Conservation (phyloP, 2,113 vertebrate genomes). For the Mungos mungo region DNA sequence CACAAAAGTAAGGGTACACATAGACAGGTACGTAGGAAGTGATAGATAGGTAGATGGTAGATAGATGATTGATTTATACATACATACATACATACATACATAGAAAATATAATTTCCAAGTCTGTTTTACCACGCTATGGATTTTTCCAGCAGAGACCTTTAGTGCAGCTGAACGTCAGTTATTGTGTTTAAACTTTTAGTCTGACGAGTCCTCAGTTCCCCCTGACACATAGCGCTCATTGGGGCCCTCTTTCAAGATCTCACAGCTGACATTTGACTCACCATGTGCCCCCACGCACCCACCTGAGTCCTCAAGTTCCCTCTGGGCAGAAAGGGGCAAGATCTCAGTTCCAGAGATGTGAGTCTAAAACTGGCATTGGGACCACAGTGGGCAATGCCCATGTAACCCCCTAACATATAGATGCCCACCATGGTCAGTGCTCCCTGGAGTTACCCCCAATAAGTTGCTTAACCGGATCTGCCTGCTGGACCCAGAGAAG, state of each 20-base stretch:
- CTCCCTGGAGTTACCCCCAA: neutral
- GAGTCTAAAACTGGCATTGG: rapidly evolving
- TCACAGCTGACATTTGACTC: neutral
- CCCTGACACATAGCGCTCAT: rapidly evolving
- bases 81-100: neutral
- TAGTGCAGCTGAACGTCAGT: neutral
- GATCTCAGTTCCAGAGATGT: rapidly evolving
- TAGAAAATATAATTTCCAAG: neutral
- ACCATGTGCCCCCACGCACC: rapidly evolving
- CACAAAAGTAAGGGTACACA: neutral
- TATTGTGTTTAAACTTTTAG: neutral
- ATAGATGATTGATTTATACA: neutral
- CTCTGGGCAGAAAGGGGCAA: neutral
- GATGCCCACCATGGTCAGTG: neutral
- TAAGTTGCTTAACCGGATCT: neutral
- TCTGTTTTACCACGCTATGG: neutral
- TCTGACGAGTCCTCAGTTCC: neutral
- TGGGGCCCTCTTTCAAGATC: neutral
- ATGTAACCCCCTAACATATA: too few relatives aligned
- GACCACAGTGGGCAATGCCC: neutral
- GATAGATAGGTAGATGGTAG: neutral
- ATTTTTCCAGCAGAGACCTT: neutral
- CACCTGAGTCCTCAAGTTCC: neutral
- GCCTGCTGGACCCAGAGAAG: neutral
- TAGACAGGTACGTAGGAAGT: neutral